These are phyloP conservation scores for Rhincodon typus DNA, from an alignment of 2,797 vertebrate species.

Conservation along the genomic window DNA sequence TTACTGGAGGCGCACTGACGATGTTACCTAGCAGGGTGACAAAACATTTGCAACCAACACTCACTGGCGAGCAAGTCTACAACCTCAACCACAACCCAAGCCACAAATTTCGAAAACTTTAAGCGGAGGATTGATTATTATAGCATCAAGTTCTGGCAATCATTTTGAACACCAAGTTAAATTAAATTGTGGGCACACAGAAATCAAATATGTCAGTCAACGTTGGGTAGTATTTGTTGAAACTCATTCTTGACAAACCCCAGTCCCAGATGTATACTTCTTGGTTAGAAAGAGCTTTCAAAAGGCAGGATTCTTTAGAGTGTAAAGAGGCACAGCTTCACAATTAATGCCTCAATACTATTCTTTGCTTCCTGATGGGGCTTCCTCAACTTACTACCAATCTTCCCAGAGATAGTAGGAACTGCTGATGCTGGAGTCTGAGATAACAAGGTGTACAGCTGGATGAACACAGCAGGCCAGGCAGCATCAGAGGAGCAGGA, in stretches of 20 bases:
- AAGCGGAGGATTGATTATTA: background rate
- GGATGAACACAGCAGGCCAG: too few species aligned
- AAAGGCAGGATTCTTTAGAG: background rate
- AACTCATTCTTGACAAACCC: background rate
- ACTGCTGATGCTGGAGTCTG: too few species aligned
- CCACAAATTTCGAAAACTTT: too few species aligned
- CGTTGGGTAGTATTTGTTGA: background rate
- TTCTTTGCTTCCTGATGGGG: background rate
- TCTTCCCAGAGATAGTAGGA: background rate
- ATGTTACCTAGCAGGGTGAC: too few species aligned
- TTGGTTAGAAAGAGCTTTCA: background rate
- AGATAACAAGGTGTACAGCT: too few species aligned
- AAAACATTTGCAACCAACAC: too few species aligned
- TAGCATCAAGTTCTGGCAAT: background rate
- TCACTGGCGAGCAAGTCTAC: too few species aligned
- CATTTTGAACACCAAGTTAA: background rate
- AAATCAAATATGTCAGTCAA: background rate
- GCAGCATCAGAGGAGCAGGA: too few species aligned
- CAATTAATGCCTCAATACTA: too few species aligned
- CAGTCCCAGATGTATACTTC: background rate
- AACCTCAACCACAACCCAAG: too few species aligned
- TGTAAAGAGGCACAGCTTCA: background rate
- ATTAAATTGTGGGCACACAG: background rate
- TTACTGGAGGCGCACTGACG: too few species aligned
- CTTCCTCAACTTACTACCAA: background rate